phyloP scores from a whole-genome alignment of 2,113 vertebrate genomes.

The Aspidoscelis tigris region DNA sequence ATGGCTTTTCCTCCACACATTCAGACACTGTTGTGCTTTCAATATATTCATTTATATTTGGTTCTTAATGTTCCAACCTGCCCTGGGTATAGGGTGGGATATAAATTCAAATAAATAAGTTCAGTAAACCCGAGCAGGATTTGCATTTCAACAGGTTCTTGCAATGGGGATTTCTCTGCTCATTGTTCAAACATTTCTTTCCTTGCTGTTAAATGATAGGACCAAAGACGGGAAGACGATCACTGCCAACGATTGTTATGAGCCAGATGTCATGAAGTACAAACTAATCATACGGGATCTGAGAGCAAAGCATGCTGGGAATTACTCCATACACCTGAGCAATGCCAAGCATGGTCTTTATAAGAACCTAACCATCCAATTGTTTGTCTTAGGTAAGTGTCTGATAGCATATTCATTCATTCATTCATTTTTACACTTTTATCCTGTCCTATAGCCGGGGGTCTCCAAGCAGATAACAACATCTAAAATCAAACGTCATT shows the following conservation, averaged over 20 bases:
- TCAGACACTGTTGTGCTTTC: too few relatives aligned
- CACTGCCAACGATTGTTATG: slow-evolving; percentile 78
- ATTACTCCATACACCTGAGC: slow-evolving; percentile 83
- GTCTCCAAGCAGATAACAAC: too few relatives aligned
- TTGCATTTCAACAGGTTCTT: not conserved
- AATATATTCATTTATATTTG: too few relatives aligned
- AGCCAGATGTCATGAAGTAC: slow-evolving; percentile 63
- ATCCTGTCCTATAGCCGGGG: too few relatives aligned
- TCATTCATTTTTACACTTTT: too few relatives aligned
- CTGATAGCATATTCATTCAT: not conserved
- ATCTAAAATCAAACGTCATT: too few relatives aligned
- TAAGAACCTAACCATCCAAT: slow-evolving; percentile 82
- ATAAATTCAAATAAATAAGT: too few relatives aligned
- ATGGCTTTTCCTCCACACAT: too few relatives aligned
- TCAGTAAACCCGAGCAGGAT: not conserved
- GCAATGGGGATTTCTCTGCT: not conserved
- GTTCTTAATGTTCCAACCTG: too few relatives aligned
- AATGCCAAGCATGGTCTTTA: slow-evolving; percentile 72
- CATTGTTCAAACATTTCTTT: not conserved
- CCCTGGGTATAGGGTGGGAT: too few relatives aligned
- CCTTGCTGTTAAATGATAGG: slow-evolving; percentile 69
- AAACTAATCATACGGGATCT: slow-evolving; percentile 79
- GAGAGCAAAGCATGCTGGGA: slow-evolving; percentile 80
- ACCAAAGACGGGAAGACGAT: slow-evolving; percentile 85
- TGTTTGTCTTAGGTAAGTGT: slow-evolving; percentile 82